Evolutionary conservation across 1,140 invertebrate species (phyloP).

Genomic region (Patella vulgata): DNA sequence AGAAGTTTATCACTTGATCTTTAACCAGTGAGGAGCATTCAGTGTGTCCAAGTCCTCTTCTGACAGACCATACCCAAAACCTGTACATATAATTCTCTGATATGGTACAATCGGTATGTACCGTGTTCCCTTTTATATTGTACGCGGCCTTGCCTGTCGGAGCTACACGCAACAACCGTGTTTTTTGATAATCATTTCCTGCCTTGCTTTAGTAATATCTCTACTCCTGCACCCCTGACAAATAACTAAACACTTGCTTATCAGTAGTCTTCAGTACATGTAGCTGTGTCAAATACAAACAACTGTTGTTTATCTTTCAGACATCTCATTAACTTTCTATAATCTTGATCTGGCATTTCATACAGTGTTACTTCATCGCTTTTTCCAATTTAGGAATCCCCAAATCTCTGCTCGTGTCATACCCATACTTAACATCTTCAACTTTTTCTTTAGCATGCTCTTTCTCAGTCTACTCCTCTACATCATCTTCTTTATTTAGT

Average conservation of each 20-base stretch:
- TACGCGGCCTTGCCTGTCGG: constrained; percentile 42
- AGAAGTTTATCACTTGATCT: too few relatives aligned
- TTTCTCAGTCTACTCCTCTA: constrained; percentile 15
- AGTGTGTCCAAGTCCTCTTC: too few relatives aligned
- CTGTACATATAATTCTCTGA: too few relatives aligned
- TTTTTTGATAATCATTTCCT: constrained; percentile 27
- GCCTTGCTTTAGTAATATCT: constrained; percentile 12
- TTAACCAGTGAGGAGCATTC: too few relatives aligned
- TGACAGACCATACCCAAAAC: too few relatives aligned
- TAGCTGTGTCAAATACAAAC: constrained; percentile 20
- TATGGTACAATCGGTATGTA: too few relatives aligned
- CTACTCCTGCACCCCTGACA: constrained; percentile 42
- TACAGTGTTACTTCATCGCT: too few relatives aligned
- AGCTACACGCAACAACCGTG: constrained; percentile 28
- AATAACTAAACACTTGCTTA: constrained; percentile 4
- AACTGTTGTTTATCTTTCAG: too few relatives aligned
- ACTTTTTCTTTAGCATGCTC: constrained; percentile 9
- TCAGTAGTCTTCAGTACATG: constrained; percentile 12
- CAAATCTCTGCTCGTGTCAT: too few relatives aligned
- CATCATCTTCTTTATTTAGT: constrained; percentile 6
- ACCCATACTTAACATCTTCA: constrained; percentile 19
- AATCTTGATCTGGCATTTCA: too few relatives aligned
- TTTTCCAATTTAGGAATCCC: not conserved
- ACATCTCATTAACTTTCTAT: too few relatives aligned
- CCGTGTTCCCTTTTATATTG: too few relatives aligned